Percentiles rank a stretch among this genome's conserved stretches.
phyloP scores from a whole-genome alignment of 64 coral and sea anemone genomes.

The Stichodactyla helianthus region DNA sequence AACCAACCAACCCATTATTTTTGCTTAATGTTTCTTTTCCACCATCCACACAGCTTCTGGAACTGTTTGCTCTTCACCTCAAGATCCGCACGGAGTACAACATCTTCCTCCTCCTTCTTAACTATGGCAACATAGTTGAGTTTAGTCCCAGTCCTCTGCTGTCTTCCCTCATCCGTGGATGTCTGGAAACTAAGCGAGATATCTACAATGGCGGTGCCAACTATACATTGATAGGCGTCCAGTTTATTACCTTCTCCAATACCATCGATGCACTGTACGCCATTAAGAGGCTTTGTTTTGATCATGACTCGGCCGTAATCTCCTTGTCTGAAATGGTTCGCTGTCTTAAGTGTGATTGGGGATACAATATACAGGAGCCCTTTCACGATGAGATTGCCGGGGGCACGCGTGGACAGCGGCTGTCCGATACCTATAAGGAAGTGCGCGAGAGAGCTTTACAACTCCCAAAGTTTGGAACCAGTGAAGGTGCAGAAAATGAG shows the following conservation, averaged over 20 bases:
- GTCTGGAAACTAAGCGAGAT: conserved; percentile 73
- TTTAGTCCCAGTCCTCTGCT: conserved; percentile 74
- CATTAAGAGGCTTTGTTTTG: conserved; percentile 80
- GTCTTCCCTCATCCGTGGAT: conserved; percentile 64
- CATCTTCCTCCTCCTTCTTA: conserved; percentile 54
- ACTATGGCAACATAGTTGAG: conserved; percentile 68
- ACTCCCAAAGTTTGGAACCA: conserved; percentile 84
- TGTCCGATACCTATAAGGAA: conserved; percentile 64
- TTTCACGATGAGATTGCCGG: conserved; percentile 57
- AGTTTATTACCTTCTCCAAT: conserved; percentile 50
- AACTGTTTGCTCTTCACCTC: conserved; percentile 51
- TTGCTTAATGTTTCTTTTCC: not conserved
- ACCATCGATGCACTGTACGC: conserved; percentile 72
- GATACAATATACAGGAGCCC: conserved; percentile 68
- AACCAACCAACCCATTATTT: not conserved
- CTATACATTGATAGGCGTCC: conserved; percentile 54
- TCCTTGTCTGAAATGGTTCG: conserved; percentile 61
- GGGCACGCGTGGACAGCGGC: conserved; percentile 34
- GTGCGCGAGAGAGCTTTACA: conserved; percentile 48
- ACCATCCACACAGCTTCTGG: conserved; percentile 13
- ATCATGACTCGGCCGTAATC: conserved; percentile 40
- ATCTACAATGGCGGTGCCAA: conserved; percentile 76
- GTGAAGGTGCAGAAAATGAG: conserved; percentile 32
- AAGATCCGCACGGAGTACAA: conserved; percentile 38
- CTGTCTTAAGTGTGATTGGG: conserved; percentile 72